These are phyloP conservation scores for Drosophila ambigua DNA, from an alignment of 1,140 invertebrate species.

Conservation along the genomic window DNA sequence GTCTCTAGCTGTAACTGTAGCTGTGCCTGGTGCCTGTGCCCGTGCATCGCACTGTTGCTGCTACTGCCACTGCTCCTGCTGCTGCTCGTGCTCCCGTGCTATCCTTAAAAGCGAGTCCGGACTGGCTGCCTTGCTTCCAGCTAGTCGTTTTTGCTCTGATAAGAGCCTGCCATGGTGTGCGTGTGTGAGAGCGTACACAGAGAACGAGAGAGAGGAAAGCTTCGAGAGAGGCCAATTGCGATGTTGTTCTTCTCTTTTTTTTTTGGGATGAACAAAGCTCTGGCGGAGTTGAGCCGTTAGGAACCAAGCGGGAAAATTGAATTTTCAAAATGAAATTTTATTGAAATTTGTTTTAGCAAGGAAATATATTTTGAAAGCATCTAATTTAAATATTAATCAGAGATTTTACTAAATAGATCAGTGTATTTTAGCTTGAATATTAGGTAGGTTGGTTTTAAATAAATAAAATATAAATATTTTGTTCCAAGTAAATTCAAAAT, in stretches of 20 bases:
- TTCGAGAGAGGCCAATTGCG: slow-evolving; percentile 24
- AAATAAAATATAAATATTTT: too few relatives aligned
- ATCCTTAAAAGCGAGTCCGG: slow-evolving; percentile 68
- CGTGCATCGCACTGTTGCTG: slow-evolving; percentile 42
- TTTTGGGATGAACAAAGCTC: slow-evolving; percentile 28
- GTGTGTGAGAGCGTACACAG: slow-evolving; percentile 17
- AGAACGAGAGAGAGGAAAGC: slow-evolving; percentile 15
- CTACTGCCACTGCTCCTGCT: slow-evolving; percentile 19
- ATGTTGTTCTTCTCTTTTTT: slow-evolving; percentile 40
- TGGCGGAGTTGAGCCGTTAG: slow-evolving; percentile 37
- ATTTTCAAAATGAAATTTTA: slow-evolving; percentile 14
- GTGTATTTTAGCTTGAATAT: too few relatives aligned
- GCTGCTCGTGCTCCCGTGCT: slow-evolving; percentile 48
- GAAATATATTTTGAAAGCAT: too few relatives aligned
- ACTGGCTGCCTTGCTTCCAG: slow-evolving; percentile 59
- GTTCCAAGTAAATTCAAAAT: too few relatives aligned
- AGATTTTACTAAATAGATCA: too few relatives aligned
- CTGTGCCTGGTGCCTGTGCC: neutral
- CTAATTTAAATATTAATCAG: too few relatives aligned
- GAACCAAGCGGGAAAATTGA: slow-evolving; percentile 20
- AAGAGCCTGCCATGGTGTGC: slow-evolving; percentile 51
- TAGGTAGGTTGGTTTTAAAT: too few relatives aligned
- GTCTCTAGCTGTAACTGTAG: too few relatives aligned
- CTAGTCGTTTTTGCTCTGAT: slow-evolving; percentile 58
- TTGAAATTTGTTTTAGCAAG: too few relatives aligned